Percentiles rank a stretch among this genome's conserved stretches.
Conservation (phyloP, 64 coral and sea anemone genomes). For the Pachyseris speciosa region DNA sequence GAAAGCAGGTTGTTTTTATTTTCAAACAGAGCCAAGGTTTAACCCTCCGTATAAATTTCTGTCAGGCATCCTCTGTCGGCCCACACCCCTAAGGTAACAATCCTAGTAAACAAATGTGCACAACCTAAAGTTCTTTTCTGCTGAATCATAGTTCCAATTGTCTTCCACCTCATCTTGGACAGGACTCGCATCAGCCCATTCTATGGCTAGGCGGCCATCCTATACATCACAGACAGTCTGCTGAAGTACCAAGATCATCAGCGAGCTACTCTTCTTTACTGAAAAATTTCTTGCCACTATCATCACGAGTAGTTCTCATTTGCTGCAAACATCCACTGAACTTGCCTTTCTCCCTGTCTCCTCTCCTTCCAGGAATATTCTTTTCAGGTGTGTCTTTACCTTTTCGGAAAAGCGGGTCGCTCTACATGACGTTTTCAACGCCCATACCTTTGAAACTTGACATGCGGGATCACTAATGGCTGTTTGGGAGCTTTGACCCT, state of each 20-base stretch:
- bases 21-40: too few relatives aligned
- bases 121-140: too few relatives aligned
- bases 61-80: too few relatives aligned
- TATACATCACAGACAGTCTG: slow-evolving; percentile 13
- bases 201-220: background rate
- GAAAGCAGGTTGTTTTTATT: too few relatives aligned
- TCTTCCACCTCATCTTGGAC: background rate
- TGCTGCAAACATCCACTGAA: slow-evolving; percentile 4
- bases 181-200: background rate
- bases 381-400: slow-evolving; percentile 4
- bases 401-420: slow-evolving; percentile 35
- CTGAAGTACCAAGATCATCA: slow-evolving; percentile 20
- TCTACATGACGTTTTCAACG: slow-evolving; percentile 1
- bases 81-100: too few relatives aligned
- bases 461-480: background rate
- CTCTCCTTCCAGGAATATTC: slow-evolving; percentile 45
- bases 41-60: too few relatives aligned
- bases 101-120: too few relatives aligned
- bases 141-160: slow-evolving; percentile 10
- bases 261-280: slow-evolving; percentile 1
- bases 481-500: background rate
- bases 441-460: slow-evolving; percentile 1
- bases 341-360: slow-evolving; percentile 33
- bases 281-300: slow-evolving; percentile 33
- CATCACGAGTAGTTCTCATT: background rate